phyloP scores from a whole-genome alignment of 2,113 vertebrate genomes.

The Malurus cyaneus region DNA sequence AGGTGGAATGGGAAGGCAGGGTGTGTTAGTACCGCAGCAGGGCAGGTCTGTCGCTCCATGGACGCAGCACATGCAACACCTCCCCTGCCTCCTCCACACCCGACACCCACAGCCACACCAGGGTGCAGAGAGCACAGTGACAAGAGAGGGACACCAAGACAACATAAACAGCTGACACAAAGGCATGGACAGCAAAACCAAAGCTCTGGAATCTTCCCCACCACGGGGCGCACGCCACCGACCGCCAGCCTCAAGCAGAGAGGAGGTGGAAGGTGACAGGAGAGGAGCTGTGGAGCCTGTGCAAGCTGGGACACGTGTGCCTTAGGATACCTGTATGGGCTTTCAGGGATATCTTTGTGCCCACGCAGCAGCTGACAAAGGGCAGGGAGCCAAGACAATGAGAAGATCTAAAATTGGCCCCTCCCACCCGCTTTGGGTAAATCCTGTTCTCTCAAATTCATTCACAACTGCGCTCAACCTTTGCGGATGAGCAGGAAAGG shows the following conservation, averaged over 20 bases:
- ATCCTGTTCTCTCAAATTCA: neutral
- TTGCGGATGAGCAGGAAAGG: accelerated
- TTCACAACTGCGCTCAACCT: neutral
- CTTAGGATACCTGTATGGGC: neutral
- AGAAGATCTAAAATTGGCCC: neutral
- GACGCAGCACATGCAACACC: neutral
- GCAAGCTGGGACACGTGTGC: neutral
- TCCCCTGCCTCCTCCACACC: neutral
- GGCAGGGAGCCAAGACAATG: neutral
- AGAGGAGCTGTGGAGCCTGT: neutral
- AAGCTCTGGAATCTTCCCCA: constrained; percentile 14
- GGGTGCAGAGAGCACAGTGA: neutral
- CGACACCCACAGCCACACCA: neutral
- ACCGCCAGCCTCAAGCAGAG: neutral
- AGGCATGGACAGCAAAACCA: neutral
- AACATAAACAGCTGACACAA: neutral
- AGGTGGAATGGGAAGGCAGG: neutral
- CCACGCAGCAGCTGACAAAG: neutral
- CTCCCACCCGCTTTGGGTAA: neutral
- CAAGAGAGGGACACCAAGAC: neutral
- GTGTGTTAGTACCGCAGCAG: neutral
- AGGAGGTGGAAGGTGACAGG: neutral
- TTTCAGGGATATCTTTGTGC: neutral
- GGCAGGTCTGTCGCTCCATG: neutral
- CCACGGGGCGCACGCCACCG: neutral